phyloP scores from a whole-genome alignment of 2,113 vertebrate genomes.

The Rhipidura dahli region DNA sequence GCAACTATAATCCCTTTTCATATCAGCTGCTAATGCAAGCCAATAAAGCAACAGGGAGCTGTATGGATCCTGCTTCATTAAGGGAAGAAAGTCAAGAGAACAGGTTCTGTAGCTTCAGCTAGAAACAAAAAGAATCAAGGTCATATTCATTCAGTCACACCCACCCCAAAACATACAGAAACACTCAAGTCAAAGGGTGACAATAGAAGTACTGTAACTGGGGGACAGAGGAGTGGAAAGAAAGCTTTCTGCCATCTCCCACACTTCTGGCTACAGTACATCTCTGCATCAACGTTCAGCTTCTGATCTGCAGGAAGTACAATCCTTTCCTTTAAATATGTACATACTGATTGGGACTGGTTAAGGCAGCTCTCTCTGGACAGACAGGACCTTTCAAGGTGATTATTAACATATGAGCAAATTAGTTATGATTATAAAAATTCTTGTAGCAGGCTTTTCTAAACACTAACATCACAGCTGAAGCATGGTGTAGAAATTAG shows the following conservation, averaged over 20 bases:
- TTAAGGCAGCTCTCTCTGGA: background rate
- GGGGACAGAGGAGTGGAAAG: background rate
- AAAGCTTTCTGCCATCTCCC: background rate
- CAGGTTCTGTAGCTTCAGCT: background rate
- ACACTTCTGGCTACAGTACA: background rate
- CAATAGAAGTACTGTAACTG: accelerated
- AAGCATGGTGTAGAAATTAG: background rate
- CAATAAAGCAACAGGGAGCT: conserved; percentile 39
- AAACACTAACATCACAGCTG: background rate
- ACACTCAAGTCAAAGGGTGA: background rate
- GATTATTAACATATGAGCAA: background rate
- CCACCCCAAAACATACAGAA: background rate
- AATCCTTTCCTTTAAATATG: background rate
- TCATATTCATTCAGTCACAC: background rate
- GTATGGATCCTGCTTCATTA: background rate
- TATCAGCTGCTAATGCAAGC: background rate
- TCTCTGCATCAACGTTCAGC: background rate
- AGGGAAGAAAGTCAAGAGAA: conserved; percentile 1
- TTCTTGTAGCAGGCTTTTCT: background rate
- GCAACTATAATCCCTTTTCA: background rate
- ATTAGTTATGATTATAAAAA: background rate
- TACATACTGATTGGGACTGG: background rate
- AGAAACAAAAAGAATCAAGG: background rate
- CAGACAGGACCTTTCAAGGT: background rate
- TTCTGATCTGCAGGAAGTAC: background rate